Conservation (phyloP, 2,113 vertebrate genomes). For the Hipposideros armiger region DNA sequence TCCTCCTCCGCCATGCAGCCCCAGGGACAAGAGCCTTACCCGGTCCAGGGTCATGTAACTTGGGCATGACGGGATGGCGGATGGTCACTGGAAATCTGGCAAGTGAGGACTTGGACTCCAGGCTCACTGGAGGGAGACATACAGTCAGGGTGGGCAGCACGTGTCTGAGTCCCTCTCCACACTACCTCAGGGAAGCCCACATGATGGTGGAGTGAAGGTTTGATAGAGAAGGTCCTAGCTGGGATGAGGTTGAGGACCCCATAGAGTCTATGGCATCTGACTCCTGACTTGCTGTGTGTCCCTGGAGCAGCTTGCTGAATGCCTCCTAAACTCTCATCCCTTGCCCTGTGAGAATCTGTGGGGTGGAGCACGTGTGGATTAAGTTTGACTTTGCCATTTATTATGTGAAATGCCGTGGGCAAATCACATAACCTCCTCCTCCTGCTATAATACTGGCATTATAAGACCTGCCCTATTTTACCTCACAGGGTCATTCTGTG, state of each 20-base stretch:
- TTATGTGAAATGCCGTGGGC: background rate
- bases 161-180: background rate
- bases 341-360: background rate
- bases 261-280: accelerated
- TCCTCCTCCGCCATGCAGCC: background rate
- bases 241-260: background rate
- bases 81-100: constrained; percentile 86
- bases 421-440: background rate
- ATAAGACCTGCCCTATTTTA: background rate
- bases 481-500: background rate
- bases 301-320: background rate
- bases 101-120: constrained; percentile 77
- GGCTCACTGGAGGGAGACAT: constrained; percentile 75
- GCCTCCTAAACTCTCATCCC: background rate
- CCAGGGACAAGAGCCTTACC: constrained; percentile 63
- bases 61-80: constrained; percentile 80
- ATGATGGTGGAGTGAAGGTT: background rate
- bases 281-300: background rate
- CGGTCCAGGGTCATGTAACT: constrained; percentile 86
- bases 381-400: background rate
- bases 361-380: background rate
- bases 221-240: background rate
- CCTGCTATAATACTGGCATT: background rate
- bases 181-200: background rate
- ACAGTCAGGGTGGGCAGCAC: background rate